Percentiles rank a stretch among this genome's conserved stretches.
phyloP scores from a whole-genome alignment of 2,888 invertebrate genomes.

The Clivina fossor region DNA sequence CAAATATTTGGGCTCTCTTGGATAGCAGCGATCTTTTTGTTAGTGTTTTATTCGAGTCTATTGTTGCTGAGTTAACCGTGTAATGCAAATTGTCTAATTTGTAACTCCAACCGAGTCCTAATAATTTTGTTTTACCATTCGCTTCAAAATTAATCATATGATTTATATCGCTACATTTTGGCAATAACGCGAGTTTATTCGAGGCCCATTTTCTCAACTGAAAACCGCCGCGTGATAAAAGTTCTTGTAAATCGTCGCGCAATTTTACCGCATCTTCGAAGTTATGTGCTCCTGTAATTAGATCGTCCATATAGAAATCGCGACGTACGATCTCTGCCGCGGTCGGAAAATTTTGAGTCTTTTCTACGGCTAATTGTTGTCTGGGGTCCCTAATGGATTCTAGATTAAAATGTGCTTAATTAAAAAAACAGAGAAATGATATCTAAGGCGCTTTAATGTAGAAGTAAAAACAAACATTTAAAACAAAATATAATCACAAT shows the following conservation, averaged over 20 bases:
- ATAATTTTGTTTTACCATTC: constrained; percentile 1
- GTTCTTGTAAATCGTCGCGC: background rate
- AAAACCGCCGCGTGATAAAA: constrained; percentile 13
- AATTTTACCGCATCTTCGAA: background rate
- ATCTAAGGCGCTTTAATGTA: no score
- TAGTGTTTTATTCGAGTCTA: background rate
- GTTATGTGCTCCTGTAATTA: constrained; percentile 1
- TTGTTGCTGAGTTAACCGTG: background rate
- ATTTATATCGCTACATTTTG: background rate
- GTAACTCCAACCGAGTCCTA: constrained; percentile 7
- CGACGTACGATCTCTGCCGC: constrained; percentile 20
- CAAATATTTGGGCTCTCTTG: constrained; percentile 6
- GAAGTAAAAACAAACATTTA: no score
- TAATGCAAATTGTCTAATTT: background rate
- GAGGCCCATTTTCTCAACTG: constrained; percentile 9
- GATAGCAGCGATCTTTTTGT: constrained; percentile 11
- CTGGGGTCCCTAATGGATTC: no score
- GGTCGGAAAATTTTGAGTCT: constrained; percentile 20
- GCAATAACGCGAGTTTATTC: background rate
- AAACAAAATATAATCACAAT: no score
- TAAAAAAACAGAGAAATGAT: no score
- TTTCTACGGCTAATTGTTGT: constrained; percentile 29
- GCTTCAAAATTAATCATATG: constrained; percentile 5
- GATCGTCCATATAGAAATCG: constrained; percentile 12
- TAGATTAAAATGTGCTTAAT: no score